Conservation (phyloP, 1,140 invertebrate species). For the Orchesella cincta region DNA sequence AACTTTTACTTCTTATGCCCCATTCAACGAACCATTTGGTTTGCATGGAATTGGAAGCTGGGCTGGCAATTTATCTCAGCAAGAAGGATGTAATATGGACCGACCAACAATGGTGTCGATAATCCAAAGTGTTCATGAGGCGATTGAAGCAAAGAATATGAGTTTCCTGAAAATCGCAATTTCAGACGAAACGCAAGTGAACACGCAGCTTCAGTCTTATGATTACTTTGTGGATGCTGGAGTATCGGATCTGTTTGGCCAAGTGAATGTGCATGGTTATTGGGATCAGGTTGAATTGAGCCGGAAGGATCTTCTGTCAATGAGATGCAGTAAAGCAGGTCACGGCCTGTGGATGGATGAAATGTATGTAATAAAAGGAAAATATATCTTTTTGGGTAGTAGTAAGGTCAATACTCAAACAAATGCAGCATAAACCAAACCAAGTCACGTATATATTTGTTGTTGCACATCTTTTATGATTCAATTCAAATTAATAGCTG, state of each 20-base stretch:
- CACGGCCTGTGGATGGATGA: conserved; percentile 50
- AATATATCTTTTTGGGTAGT: neutral
- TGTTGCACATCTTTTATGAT: neutral
- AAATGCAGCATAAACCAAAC: too few species aligned
- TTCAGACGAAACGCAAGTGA: conserved; percentile 46
- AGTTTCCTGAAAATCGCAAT: conserved; percentile 34
- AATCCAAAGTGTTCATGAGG: conserved; percentile 20
- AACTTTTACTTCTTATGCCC: conserved; percentile 40
- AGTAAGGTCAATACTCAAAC: too few species aligned
- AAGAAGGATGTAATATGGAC: conserved; percentile 48
- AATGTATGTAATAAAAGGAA: conserved; percentile 37
- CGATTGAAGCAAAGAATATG: conserved; percentile 30
- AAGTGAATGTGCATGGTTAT: conserved; percentile 47
- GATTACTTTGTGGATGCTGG: conserved; percentile 31
- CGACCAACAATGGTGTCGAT: conserved; percentile 26
- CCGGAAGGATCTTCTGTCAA: conserved; percentile 36
- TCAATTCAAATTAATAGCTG: neutral
- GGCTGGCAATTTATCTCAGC: conserved; percentile 22
- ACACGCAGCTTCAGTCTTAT: conserved; percentile 33
- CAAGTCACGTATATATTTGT: too few species aligned
- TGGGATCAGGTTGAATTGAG: conserved; percentile 33
- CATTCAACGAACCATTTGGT: conserved; percentile 47
- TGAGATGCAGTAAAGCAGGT: conserved; percentile 27
- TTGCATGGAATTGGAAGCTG: conserved; percentile 34
- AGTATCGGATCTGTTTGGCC: conserved; percentile 24